These are phyloP conservation scores for Plodia interpunctella DNA, from an alignment of 1,140 invertebrate genomes.

Conservation along the genomic window DNA sequence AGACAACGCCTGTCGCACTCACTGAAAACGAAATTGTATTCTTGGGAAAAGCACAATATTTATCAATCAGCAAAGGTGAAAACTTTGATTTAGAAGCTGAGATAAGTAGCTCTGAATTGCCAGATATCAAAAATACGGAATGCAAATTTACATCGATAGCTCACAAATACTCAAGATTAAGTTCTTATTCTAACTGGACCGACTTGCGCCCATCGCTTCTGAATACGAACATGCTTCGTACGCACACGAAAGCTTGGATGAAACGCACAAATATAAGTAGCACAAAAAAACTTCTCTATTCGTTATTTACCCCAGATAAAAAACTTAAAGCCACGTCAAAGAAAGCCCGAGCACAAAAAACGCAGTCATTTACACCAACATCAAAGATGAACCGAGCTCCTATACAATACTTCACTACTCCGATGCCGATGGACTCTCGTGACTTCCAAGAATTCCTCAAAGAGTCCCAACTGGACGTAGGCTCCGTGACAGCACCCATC, in stretches of 20 bases:
- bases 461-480: constrained; percentile 42
- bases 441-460: constrained; percentile 54
- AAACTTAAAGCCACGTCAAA: background rate
- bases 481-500: constrained; percentile 40
- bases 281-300: too few relatives aligned
- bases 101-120: too few relatives aligned
- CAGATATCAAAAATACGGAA: background rate
- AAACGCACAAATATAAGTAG: background rate
- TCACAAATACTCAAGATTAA: background rate
- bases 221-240: background rate
- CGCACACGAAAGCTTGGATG: background rate
- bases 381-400: constrained; percentile 33
- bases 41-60: background rate
- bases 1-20: too few relatives aligned
- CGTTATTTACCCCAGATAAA: too few relatives aligned
- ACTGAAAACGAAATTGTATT: background rate
- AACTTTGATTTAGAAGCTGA: background rate
- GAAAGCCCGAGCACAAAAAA: too few relatives aligned
- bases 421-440: constrained; percentile 44
- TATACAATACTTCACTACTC: constrained; percentile 44
- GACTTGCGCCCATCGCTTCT: background rate
- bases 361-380: background rate
- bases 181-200: background rate
- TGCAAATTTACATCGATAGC: background rate
- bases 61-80: background rate